Conservation (phyloP, 2,797 vertebrate species). For the Scomberomorus guttatus region DNA sequence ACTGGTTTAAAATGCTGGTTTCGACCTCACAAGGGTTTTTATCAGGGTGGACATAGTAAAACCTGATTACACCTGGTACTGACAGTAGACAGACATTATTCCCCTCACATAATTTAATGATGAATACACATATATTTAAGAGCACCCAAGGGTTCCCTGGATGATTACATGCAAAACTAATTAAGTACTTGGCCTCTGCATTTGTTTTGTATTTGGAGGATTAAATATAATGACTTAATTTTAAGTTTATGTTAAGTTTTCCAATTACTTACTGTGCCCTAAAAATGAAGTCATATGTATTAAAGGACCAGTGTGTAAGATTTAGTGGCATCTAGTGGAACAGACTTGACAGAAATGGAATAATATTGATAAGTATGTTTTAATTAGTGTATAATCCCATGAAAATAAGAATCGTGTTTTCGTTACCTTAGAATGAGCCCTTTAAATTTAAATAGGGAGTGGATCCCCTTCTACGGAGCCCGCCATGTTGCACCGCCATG, state of each 20-base stretch:
- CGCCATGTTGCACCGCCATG: no score
- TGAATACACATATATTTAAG: background rate
- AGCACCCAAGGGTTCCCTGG: background rate
- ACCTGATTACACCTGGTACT: background rate
- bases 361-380: no score
- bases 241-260: conserved; percentile 7
- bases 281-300: background rate
- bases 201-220: conserved; percentile 8
- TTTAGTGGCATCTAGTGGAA: no score
- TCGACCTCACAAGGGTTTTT: background rate
- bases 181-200: background rate
- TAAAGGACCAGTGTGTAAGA: background rate
- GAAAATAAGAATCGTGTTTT: no score
- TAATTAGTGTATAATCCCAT: no score
- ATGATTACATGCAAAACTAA: background rate
- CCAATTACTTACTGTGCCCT: background rate
- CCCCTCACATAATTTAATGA: background rate
- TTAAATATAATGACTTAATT: background rate
- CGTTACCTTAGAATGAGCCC: no score
- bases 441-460: no score
- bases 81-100: background rate
- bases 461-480: no score
- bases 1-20: background rate
- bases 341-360: no score
- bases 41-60: background rate